Conservation (phyloP, 2,113 vertebrate species). For the Beaufortia kweichowensis region DNA sequence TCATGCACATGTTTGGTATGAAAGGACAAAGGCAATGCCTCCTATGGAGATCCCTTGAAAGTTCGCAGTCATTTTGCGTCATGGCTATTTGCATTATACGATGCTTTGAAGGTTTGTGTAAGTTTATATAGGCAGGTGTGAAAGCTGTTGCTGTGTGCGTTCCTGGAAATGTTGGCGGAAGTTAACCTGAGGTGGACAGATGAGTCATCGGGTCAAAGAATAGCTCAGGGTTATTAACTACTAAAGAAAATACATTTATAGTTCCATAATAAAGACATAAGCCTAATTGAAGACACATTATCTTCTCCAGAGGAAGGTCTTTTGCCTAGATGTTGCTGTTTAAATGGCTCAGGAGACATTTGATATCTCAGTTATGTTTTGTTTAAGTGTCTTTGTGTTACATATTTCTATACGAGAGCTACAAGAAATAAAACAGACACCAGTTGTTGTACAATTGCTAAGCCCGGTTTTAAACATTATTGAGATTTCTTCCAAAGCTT, state of each 20-base stretch:
- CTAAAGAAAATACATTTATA: background rate
- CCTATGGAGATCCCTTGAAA: background rate
- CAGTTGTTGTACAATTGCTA: no score
- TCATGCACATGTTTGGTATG: background rate
- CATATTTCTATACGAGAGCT: no score
- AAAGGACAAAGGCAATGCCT: background rate
- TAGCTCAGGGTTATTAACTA: background rate
- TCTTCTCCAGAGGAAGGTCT: no score
- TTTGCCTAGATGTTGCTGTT: no score
- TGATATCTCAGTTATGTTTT: no score
- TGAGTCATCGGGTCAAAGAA: conserved; percentile 5
- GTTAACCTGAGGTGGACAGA: background rate
- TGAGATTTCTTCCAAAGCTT: no score
- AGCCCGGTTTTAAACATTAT: no score
- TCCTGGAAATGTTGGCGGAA: background rate
- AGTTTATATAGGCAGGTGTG: no score
- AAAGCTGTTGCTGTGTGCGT: background rate
- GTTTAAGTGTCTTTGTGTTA: no score
- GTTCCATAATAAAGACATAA: background rate
- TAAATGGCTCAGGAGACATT: no score
- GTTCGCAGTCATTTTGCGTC: background rate
- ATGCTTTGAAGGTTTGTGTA: background rate
- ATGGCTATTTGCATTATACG: background rate
- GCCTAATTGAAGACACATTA: no score
- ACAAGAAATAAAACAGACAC: no score